Evolutionary conservation across 2,888 invertebrate species (phyloP), one percentile per base, ranked within the genome.

Genomic region (Hydropsyche betteni): DNA sequence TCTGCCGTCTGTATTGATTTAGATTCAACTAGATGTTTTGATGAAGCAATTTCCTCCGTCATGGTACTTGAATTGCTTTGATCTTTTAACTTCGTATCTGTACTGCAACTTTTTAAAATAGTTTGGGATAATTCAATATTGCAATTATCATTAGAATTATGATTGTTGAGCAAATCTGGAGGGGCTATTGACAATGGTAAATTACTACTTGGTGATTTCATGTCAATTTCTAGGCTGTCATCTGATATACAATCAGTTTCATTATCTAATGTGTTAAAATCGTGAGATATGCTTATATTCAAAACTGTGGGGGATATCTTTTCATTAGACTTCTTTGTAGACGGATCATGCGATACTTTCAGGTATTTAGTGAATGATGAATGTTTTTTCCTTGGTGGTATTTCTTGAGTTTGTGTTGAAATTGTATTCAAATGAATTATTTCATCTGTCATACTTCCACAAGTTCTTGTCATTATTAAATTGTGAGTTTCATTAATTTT

Each of bases 281-380:
- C 84, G 79, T 89, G 89, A 0, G 89, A 88, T 80, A 90, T 89
- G 80, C 89, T 90, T 74, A 90, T 90, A 79, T 88, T 90, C 61
- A 90, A 88, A 3, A 89, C 83, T 55, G 88, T 86, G 12, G 87
- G 83, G 68, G 84, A 82, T 78, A 84, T 83, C 77, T 78, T 81
- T 55, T 87, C 86, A 77, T 84, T 82, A 38, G 72, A 81, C 71
- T 78, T 79, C 75, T 80, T 81, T 6, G 80, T 81, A 76, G 82
- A 80, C 75, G 80, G 80, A 73, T 80, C 80, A 33, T 80, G 77
- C 8, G 75, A 70, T 51, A 81, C 78, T 78, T 80, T 82, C 14
- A 83, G 77, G 73, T 82, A 81, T 76, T 82, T 84, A 44, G 82
- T 80, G 74, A 81, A 80, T 34, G 80, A 79, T 5, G 81, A 80